phyloP scores from a whole-genome alignment of 1,140 invertebrate genomes.

The Procambarus clarkii region DNA sequence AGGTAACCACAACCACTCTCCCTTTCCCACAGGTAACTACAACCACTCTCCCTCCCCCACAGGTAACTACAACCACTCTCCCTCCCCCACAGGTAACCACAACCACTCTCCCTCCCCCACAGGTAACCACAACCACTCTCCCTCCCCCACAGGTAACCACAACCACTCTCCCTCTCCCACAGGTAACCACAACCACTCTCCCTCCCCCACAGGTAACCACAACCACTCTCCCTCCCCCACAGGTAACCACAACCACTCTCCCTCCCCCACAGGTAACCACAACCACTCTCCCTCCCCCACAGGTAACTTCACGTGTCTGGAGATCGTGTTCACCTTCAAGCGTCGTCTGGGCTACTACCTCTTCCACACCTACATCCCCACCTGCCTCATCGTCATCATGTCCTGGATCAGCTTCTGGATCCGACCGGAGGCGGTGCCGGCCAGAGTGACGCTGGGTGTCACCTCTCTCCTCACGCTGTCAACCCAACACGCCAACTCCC shows the following conservation, averaged over 20 bases:
- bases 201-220: too few species aligned
- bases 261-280: neutral
- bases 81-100: too few species aligned
- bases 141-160: too few species aligned
- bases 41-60: neutral
- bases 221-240: too few species aligned
- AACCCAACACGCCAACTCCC: constrained; percentile 76
- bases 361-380: constrained; percentile 76
- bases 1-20: neutral
- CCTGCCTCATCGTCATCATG: constrained; percentile 76
- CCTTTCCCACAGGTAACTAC: neutral
- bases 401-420: constrained; percentile 77
- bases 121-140: too few species aligned
- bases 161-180: too few species aligned
- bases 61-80: constrained; percentile 74
- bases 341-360: constrained; percentile 75
- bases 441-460: constrained; percentile 75
- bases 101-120: too few species aligned
- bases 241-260: neutral
- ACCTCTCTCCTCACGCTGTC: constrained; percentile 75
- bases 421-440: constrained; percentile 75
- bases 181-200: too few species aligned
- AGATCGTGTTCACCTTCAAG: constrained; percentile 75
- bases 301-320: constrained; percentile 76
- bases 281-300: neutral